A percentile compares a stretch with the other conserved stretches of the same genome.
phyloP scores from a whole-genome alignment of 2,888 invertebrate genomes.

The Dioctria rufipes region DNA sequence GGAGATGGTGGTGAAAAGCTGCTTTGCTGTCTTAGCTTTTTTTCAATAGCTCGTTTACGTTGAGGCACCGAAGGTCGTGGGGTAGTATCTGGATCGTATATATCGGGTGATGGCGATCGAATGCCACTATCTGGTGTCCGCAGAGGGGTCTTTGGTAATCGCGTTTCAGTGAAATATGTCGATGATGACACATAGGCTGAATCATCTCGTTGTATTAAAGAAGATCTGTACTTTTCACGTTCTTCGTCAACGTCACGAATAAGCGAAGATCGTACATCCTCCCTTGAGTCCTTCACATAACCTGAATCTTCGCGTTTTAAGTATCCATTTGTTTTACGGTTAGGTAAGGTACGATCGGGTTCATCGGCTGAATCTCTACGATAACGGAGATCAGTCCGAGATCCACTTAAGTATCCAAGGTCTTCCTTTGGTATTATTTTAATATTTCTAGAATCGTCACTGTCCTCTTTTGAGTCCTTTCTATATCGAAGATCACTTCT shows the following conservation, averaged over 20 bases:
- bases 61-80: slow-evolving; percentile 78
- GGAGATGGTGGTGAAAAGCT: slow-evolving; percentile 70
- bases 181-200: slow-evolving; percentile 75
- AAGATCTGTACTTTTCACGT: slow-evolving; percentile 69
- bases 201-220: slow-evolving; percentile 74
- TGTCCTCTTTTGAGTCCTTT: slow-evolving; percentile 67
- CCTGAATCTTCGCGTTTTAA: slow-evolving; percentile 64
- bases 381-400: slow-evolving; percentile 65
- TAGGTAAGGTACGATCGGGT: slow-evolving; percentile 61
- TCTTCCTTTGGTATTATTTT: slow-evolving; percentile 64
- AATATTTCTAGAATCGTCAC: slow-evolving; percentile 67
- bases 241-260: slow-evolving; percentile 72
- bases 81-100: slow-evolving; percentile 55
- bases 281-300: slow-evolving; percentile 64
- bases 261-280: slow-evolving; percentile 69
- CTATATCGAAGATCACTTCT: slow-evolving; percentile 67
- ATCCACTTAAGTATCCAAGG: slow-evolving; percentile 65
- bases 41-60: slow-evolving; percentile 75
- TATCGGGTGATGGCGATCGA: slow-evolving; percentile 60
- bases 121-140: slow-evolving; percentile 62
- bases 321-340: slow-evolving; percentile 60
- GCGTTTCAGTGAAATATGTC: slow-evolving; percentile 75
- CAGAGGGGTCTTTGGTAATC: slow-evolving; percentile 71
- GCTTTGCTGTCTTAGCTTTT: slow-evolving; percentile 72
- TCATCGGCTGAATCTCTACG: slow-evolving; percentile 63